Conservation (phyloP, 23 tunicate species). For the Phallusia fumigata region DNA sequence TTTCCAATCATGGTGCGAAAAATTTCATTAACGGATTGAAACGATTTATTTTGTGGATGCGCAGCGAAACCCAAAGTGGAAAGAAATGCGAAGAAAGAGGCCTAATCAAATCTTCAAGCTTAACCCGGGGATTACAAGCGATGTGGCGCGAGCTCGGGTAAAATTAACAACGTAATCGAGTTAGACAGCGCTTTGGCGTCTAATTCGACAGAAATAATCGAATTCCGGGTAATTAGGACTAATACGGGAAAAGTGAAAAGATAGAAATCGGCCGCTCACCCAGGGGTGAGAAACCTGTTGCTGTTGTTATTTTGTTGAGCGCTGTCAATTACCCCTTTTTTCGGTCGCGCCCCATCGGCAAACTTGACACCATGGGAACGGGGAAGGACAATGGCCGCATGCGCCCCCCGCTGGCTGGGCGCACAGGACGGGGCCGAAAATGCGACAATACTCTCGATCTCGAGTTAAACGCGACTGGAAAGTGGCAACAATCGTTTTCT, state of each 20-base stretch:
- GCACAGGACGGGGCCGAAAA: not conserved
- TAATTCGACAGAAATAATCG: conserved; percentile 18
- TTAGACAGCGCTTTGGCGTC: conserved; percentile 8
- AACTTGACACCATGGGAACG: conserved; percentile 12
- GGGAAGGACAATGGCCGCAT: not conserved
- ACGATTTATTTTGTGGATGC: not conserved
- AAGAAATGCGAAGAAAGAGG: not conserved
- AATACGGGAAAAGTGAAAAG: not conserved
- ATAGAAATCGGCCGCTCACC: not conserved
- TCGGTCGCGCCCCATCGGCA: not conserved
- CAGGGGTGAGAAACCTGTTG: not conserved
- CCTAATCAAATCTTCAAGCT: conserved; percentile 1
- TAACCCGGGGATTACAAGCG: not conserved
- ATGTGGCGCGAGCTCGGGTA: conserved; percentile 5
- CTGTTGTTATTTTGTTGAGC: not conserved
- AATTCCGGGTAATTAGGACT: conserved; percentile 27
- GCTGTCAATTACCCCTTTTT: not conserved
- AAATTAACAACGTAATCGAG: conserved; percentile 4
- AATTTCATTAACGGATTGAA: not conserved
- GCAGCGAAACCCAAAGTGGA: not conserved
- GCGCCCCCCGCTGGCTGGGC: conserved; percentile 12
- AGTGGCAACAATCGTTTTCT: conserved; percentile 4
- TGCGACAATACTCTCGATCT: not conserved
- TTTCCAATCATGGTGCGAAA: not conserved
- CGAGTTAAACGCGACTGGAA: not conserved